Percentiles rank a stretch among this genome's conserved stretches.
These are phyloP conservation scores for Ptilodon capucinus DNA, from an alignment of 2,888 invertebrate species.

Conservation along the genomic window DNA sequence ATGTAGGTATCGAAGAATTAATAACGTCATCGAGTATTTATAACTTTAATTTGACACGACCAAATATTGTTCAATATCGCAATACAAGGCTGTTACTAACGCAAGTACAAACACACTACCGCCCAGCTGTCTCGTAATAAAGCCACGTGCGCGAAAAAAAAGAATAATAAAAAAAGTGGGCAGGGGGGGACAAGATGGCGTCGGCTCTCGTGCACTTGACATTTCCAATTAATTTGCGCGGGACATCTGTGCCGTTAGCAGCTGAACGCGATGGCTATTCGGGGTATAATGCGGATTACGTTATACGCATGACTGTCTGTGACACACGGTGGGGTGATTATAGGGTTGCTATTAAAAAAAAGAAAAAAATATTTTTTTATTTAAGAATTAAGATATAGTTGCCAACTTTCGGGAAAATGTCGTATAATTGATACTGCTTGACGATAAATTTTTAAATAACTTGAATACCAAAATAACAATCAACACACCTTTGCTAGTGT, in stretches of 20 bases:
- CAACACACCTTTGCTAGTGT: too few species aligned
- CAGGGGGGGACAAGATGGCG: slow-evolving; percentile 73
- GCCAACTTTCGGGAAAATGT: too few species aligned
- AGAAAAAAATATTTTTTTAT: not conserved
- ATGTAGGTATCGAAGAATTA: too few species aligned
- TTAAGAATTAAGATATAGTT: too few species aligned
- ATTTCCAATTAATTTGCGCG: slow-evolving; percentile 82
- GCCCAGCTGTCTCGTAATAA: slow-evolving; percentile 75
- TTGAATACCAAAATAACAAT: too few species aligned
- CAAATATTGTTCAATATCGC: not conserved
- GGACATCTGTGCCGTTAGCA: slow-evolving; percentile 79
- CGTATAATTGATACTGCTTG: too few species aligned
- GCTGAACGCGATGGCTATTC: slow-evolving; percentile 67
- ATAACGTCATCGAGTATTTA: not conserved
- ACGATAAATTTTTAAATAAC: too few species aligned
- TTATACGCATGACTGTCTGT: slow-evolving; percentile 40
- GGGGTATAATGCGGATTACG: slow-evolving; percentile 68
- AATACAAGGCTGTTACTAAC: slow-evolving; percentile 38
- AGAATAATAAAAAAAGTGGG: slow-evolving; percentile 47
- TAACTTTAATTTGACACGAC: slow-evolving; percentile 10
- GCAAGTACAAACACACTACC: slow-evolving; percentile 58
- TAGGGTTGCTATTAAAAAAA: slow-evolving; percentile 20
- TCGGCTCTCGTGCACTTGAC: slow-evolving; percentile 72
- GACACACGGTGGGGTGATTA: slow-evolving; percentile 29
- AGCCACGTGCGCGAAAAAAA: slow-evolving; percentile 77